Percentiles rank a stretch among this genome's conserved stretches.
These are phyloP conservation scores for Drosophila pseudotalamancana DNA, from an alignment of 2,888 invertebrate genomes.

Conservation along the genomic window DNA sequence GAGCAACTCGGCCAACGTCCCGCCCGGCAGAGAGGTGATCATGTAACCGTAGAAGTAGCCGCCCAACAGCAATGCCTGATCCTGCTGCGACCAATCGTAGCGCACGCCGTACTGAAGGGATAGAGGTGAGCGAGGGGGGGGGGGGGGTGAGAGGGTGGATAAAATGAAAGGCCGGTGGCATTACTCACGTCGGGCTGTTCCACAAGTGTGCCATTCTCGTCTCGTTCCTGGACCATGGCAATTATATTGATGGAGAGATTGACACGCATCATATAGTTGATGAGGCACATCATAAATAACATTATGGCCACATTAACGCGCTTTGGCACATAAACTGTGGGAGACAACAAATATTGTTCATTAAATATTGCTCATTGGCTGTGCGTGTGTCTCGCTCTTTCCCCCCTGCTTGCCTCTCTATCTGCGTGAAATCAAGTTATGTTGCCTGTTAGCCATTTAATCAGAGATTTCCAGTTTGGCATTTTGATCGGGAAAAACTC, in stretches of 20 bases:
- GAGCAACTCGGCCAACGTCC: slow-evolving; percentile 88
- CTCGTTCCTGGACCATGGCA: slow-evolving; percentile 87
- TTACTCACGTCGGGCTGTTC: slow-evolving; percentile 79
- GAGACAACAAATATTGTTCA: slow-evolving; percentile 21
- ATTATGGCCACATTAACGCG: slow-evolving; percentile 87
- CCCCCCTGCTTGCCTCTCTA: too few species aligned
- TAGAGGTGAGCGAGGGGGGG: neutral
- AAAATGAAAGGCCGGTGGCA: neutral
- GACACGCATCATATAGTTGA: slow-evolving; percentile 90
- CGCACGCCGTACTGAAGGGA: slow-evolving; percentile 84
- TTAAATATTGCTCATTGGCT: too few species aligned
- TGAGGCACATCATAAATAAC: slow-evolving; percentile 90
- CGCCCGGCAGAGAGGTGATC: slow-evolving; percentile 87
- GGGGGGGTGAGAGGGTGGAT: too few species aligned
- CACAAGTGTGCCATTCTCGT: slow-evolving; percentile 77
- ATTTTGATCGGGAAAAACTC: too few species aligned
- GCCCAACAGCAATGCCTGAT: slow-evolving; percentile 88
- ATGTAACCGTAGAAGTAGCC: slow-evolving; percentile 90
- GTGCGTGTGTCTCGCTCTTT: too few species aligned
- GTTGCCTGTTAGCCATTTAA: too few species aligned
- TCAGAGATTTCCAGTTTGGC: too few species aligned
- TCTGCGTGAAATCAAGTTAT: too few species aligned
- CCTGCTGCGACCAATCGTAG: slow-evolving; percentile 86
- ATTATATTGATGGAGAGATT: slow-evolving; percentile 91
- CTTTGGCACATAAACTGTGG: slow-evolving; percentile 85